Evolutionary conservation across 2,113 vertebrate genomes (phyloP).

Genomic region (Elachura formosa): DNA sequence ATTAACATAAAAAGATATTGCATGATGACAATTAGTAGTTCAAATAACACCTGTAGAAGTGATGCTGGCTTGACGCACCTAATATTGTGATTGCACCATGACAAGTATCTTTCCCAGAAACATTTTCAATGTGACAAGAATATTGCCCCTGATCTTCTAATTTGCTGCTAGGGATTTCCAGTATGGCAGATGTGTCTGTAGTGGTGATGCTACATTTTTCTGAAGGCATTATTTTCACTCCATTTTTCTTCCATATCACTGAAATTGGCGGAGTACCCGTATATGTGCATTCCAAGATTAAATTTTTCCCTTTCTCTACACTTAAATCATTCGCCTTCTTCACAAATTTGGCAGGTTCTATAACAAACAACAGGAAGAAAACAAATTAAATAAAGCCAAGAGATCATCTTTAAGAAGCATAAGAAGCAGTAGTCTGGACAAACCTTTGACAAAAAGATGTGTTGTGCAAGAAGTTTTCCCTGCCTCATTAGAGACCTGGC

Average conservation of each 20-base stretch:
- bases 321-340: constrained; percentile 87
- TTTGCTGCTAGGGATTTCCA: constrained; percentile 85
- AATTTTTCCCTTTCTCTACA: constrained; percentile 84
- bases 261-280: constrained; percentile 87
- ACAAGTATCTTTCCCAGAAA: constrained; percentile 85
- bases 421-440: constrained; percentile 40
- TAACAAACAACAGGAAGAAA: neutral
- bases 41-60: neutral
- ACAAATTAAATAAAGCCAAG: neutral
- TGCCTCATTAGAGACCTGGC: constrained; percentile 89
- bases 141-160: constrained; percentile 87
- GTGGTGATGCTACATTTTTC: constrained; percentile 88
- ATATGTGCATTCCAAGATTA: constrained; percentile 87
- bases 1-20: neutral
- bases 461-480: constrained; percentile 86
- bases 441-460: constrained; percentile 93
- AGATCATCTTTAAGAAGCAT: neutral
- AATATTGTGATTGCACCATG: constrained; percentile 83
- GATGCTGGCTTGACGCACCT: constrained; percentile 74
- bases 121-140: constrained; percentile 89
- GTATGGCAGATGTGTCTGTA: constrained; percentile 90
- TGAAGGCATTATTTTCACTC: constrained; percentile 80
- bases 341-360: constrained; percentile 91
- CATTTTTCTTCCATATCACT: constrained; percentile 91
- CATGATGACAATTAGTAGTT: neutral